Conservation (phyloP, 2,797 vertebrate species). For the Crypturellus tataupa region DNA sequence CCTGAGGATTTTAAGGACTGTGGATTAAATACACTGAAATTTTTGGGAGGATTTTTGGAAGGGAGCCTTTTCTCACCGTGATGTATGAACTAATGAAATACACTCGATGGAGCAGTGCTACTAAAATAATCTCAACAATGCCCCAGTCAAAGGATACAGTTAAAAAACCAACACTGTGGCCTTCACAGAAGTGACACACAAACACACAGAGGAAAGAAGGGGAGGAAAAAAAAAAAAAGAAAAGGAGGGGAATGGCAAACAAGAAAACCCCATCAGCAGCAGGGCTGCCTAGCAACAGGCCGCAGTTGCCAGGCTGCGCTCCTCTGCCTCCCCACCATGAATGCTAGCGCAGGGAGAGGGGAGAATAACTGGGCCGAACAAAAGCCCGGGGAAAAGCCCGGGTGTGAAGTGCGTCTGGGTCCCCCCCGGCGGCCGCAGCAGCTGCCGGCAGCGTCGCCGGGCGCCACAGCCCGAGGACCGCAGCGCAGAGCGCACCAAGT, state of each 20-base stretch:
- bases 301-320: constrained; percentile 88
- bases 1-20: constrained; percentile 42
- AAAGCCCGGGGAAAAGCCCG: constrained; percentile 89
- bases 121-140: constrained; percentile 79
- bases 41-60: constrained; percentile 74
- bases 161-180: constrained; percentile 74
- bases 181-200: constrained; percentile 64
- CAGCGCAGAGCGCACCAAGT: too few species aligned
- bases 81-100: constrained; percentile 83
- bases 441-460: constrained; percentile 78
- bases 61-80: constrained; percentile 61
- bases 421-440: constrained; percentile 92
- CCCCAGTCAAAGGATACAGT: constrained; percentile 81
- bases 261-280: constrained; percentile 82
- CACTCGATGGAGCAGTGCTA: constrained; percentile 62
- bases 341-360: constrained; percentile 90
- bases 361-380: constrained; percentile 92
- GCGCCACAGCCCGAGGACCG: too few species aligned
- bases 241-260: constrained; percentile 32
- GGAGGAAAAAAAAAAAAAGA: constrained; percentile 51
- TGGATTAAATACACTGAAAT: constrained; percentile 51
- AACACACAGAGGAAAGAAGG: too few species aligned
- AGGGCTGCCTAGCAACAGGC: constrained; percentile 87
- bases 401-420: constrained; percentile 96
- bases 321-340: constrained; percentile 89